Conservation (phyloP, 2,888 invertebrate species). For the Lepidochrysops patricia region DNA sequence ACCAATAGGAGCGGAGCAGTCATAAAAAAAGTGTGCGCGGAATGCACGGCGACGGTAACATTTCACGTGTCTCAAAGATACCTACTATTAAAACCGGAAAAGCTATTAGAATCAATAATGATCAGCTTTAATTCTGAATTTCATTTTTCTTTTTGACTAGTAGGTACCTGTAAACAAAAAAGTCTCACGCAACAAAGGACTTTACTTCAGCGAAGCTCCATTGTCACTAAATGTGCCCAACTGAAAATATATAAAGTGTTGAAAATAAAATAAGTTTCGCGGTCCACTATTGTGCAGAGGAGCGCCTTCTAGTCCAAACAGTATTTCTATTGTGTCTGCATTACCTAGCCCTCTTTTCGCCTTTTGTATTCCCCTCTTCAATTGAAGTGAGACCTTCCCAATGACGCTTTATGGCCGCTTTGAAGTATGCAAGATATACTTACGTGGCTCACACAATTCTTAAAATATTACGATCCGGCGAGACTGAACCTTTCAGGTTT, state of each 20-base stretch:
- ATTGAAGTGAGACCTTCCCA: conserved; percentile 70
- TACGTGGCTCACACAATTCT: conserved; percentile 35
- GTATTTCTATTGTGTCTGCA: conserved; percentile 69
- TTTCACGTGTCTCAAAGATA: not conserved
- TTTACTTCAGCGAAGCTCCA: not conserved
- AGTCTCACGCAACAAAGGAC: not conserved
- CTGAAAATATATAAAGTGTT: conserved; percentile 58
- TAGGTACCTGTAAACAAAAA: no score
- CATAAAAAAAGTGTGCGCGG: no score
- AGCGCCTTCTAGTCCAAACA: conserved; percentile 66
- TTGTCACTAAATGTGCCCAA: conserved; percentile 19
- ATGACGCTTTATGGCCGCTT: conserved; percentile 66
- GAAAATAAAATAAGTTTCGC: conserved; percentile 66
- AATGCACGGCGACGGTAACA: not conserved
- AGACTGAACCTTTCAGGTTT: not conserved
- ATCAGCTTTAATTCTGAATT: no score
- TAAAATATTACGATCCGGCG: conserved; percentile 22
- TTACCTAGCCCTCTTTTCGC: conserved; percentile 71
- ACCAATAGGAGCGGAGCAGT: no score
- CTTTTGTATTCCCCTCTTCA: conserved; percentile 67
- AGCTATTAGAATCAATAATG: no score
- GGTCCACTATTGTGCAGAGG: conserved; percentile 56
- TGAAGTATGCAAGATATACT: conserved; percentile 60
- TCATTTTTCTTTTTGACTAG: no score
- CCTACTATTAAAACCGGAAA: no score